These are phyloP conservation scores for Pristis pectinata DNA, from an alignment of 2,797 vertebrate genomes.

Conservation along the genomic window DNA sequence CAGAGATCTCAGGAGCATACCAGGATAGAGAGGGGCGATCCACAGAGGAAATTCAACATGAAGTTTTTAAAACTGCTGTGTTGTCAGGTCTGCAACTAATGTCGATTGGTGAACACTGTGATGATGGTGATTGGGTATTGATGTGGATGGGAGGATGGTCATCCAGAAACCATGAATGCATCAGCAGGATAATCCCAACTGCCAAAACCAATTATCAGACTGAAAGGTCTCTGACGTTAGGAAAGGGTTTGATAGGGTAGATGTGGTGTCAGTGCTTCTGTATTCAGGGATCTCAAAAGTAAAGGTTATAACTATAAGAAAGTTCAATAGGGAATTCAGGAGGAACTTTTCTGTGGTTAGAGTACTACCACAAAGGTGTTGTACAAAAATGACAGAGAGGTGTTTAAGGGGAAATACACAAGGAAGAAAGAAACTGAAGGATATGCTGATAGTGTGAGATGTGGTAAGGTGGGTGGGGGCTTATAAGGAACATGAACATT, in stretches of 20 bases:
- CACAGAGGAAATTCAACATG: neutral
- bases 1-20: neutral
- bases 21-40: neutral
- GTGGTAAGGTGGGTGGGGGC: neutral
- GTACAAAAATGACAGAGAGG: neutral
- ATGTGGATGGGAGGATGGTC: neutral
- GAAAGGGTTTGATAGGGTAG: neutral
- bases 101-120: neutral
- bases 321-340: neutral
- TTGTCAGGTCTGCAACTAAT: neutral
- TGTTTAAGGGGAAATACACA: neutral
- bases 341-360: neutral
- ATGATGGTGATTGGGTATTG: too few species aligned
- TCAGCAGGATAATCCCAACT: neutral
- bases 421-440: neutral
- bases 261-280: neutral
- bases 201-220: too few species aligned
- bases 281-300: neutral
- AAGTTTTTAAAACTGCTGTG: neutral
- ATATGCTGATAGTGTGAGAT: neutral
- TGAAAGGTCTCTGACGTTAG: neutral
- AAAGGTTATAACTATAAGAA: neutral
- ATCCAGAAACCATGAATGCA: too few species aligned
- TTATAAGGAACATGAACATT: neutral
- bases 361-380: neutral